phyloP scores from a whole-genome alignment of 92 coral and sea anemone genomes.

The Porites cylindrica region DNA sequence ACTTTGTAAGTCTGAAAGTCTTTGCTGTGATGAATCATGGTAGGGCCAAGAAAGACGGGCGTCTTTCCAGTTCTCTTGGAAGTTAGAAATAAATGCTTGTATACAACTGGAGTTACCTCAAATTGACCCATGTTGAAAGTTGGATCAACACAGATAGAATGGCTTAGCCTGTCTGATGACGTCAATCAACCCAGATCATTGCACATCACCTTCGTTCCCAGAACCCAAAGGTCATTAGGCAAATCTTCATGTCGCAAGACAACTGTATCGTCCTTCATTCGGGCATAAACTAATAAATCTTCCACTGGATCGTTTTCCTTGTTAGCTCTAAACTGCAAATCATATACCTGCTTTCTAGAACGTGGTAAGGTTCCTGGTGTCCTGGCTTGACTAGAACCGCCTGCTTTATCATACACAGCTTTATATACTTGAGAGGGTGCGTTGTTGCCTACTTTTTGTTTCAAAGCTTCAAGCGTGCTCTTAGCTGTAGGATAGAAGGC shows the following conservation, averaged over 20 bases:
- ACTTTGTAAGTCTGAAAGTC: constrained; percentile 54
- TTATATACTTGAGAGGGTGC: constrained; percentile 60
- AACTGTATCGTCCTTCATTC: constrained; percentile 49
- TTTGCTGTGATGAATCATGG: constrained; percentile 62
- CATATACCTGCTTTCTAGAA: constrained; percentile 60
- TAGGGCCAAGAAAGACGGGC: constrained; percentile 66
- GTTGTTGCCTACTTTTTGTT: constrained; percentile 44
- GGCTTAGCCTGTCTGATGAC: constrained; percentile 53
- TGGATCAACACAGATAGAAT: constrained; percentile 60
- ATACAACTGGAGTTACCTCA: constrained; percentile 64
- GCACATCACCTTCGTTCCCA: constrained; percentile 72
- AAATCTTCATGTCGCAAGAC: constrained; percentile 55
- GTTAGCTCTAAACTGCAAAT: constrained; percentile 32
- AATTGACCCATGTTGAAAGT: constrained; percentile 65
- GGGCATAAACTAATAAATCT: constrained; percentile 59
- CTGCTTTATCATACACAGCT: constrained; percentile 37
- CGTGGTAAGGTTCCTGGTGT: constrained; percentile 66
- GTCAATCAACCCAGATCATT: constrained; percentile 56
- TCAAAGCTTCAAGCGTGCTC: constrained; percentile 39
- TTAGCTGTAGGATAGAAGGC: constrained; percentile 59
- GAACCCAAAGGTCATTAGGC: constrained; percentile 68
- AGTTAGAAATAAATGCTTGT: constrained; percentile 55
- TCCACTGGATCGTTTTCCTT: constrained; percentile 63
- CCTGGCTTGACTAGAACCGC: constrained; percentile 67
- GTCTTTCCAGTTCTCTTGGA: constrained; percentile 67